A percentile compares a stretch with the other conserved stretches of the same genome.
phyloP scores from a whole-genome alignment of 2,888 invertebrate genomes.

The Halictus ligatus region DNA sequence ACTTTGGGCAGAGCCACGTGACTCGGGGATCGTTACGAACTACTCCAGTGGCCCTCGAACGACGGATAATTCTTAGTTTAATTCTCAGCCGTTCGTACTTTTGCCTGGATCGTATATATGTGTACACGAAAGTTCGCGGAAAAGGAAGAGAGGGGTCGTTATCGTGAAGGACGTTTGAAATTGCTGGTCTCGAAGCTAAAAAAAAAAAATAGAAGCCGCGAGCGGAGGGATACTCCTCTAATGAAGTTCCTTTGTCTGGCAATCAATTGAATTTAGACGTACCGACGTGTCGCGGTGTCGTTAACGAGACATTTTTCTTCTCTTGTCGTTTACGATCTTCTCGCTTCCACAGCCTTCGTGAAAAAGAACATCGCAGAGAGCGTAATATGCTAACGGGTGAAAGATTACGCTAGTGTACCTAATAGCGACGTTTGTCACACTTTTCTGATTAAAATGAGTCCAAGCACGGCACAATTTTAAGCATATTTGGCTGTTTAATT shows the following conservation, averaged over 20 bases:
- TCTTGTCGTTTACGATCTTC: too few species aligned
- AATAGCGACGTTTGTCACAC: too few species aligned
- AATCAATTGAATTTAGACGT: slow-evolving; percentile 20
- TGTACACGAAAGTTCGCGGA: background rate
- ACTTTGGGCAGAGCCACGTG: background rate
- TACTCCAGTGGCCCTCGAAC: slow-evolving; percentile 9
- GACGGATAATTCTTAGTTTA: slow-evolving; percentile 28
- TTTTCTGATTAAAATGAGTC: too few species aligned
- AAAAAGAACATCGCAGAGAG: background rate
- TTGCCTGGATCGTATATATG: background rate
- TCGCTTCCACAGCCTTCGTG: background rate
- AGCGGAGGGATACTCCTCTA: background rate
- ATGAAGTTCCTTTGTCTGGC: slow-evolving; percentile 36
- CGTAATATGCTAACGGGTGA: background rate
- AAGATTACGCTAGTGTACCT: background rate
- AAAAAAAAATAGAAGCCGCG: background rate
- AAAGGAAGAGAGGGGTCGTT: slow-evolving; percentile 5
- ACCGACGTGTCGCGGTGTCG: background rate
- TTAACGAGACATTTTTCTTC: slow-evolving; percentile 6
- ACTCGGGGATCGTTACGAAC: slow-evolving; percentile 33
- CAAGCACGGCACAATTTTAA: too few species aligned
- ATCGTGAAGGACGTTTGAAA: slow-evolving; percentile 15
- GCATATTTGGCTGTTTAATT: too few species aligned
- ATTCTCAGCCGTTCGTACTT: background rate
- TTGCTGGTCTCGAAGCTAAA: background rate